Evolutionary conservation across 2,113 vertebrate genomes (phyloP), one percentile per base, ranked within the genome.

Genomic region (Phoenicopterus ruber): DNA sequence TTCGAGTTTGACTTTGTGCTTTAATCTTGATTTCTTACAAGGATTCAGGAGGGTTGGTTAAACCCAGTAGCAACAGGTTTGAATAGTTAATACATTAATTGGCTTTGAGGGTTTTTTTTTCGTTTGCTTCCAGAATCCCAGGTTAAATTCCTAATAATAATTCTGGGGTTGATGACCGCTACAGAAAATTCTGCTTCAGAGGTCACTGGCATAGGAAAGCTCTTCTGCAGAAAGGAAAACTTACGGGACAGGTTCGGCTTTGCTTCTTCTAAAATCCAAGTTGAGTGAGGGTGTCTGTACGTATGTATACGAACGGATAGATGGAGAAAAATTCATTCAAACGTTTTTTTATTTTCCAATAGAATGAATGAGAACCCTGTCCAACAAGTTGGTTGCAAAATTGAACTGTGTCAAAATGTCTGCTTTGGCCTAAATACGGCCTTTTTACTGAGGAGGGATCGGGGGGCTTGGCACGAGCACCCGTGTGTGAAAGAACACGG

Each of bases 401-500:
- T 1, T 50, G 29, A 34, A 8, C 34, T 29, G 52, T 57, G 77
- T 81, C 49, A 72, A 32, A 86, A 52, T 10, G 28, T 17, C 67
- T 81, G 13, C 22, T 80, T 77, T 69, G 63, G n/a, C 59, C 54
- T 28, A 13, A 55, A 36, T 0, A 7, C 4, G 11, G 17, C 29
- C 10, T 19, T 57, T 44, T 49, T n/a, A 7, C 15, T 29, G 72
- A 11, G 76, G 52, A 59, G 42, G 69, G n/a, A 3, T 4, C 1
- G 4, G 11, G 59, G n/a, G 7, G 9, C 28, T 49, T 63, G 91
- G 52, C n/a, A 28, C 0, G 0, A 10, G 31, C 2, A 0, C 1
- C 19, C 13, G 58, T 21, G 28, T 15, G 46, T n/a, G 65, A 6
- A 7, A 31, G 80, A 49, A 18, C 49, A 2, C 0, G 1, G 28